A percentile compares a stretch with the other conserved stretches of the same genome.
Evolutionary conservation across 2,113 vertebrate genomes (phyloP).

Genomic region (Eonycteris spelaea): DNA sequence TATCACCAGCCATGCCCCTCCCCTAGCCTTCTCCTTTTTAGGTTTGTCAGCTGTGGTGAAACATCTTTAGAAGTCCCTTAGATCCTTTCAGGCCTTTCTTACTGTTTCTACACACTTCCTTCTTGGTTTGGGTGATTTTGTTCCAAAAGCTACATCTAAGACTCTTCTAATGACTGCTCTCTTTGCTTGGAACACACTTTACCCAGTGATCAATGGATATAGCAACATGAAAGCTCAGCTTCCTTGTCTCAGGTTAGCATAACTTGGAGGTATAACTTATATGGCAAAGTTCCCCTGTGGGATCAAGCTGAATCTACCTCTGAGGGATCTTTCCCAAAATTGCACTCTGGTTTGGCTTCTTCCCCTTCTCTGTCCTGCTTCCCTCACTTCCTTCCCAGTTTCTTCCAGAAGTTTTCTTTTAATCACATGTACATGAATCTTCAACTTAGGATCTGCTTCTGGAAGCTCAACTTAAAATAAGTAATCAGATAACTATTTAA

Average conservation of each 20-base stretch:
- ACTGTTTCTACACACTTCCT: neutral
- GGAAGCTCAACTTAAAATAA: neutral
- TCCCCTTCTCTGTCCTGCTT: neutral
- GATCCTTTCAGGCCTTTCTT: neutral
- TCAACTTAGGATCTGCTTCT: neutral
- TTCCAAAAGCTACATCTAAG: neutral
- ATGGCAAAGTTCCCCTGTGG: neutral
- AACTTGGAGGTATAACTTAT: neutral
- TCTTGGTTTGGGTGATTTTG: neutral
- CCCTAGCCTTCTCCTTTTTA: constrained; percentile 25
- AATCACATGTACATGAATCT: neutral
- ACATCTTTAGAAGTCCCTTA: neutral
- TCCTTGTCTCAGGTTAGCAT: neutral
- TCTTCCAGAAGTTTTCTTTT: neutral
- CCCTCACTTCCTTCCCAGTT: neutral
- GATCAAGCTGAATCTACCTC: neutral
- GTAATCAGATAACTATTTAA: neutral
- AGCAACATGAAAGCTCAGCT: neutral
- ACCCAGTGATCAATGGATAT: neutral
- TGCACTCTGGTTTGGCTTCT: neutral
- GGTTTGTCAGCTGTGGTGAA: constrained; percentile 7
- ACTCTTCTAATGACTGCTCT: neutral
- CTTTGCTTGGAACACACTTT: neutral
- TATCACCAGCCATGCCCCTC: neutral
- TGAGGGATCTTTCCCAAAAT: neutral